phyloP scores from a whole-genome alignment of 1,140 invertebrate genomes.

The Drosophila tani region DNA sequence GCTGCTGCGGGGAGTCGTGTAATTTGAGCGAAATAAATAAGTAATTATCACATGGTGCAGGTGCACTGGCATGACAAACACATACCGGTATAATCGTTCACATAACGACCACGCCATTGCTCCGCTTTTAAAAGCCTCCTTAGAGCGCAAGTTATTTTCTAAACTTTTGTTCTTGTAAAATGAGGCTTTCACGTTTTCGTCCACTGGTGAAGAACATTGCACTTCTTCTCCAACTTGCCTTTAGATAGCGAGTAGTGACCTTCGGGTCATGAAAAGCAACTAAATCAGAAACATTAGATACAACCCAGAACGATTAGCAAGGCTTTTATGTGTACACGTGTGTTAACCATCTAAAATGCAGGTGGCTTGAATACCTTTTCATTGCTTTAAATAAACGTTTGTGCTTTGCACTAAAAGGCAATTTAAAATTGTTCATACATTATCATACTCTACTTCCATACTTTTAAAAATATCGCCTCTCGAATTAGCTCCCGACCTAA shows the following conservation, averaged over 20 bases:
- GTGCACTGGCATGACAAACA: constrained; percentile 37
- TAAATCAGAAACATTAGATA: constrained; percentile 1
- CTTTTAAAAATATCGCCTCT: no score
- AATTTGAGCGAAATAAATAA: constrained; percentile 61
- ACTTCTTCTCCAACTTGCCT: background rate
- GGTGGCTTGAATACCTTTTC: constrained; percentile 25
- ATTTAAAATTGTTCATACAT: no score
- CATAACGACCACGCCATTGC: constrained; percentile 6
- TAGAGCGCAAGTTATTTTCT: constrained; percentile 48
- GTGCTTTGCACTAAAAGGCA: no score
- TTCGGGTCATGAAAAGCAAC: constrained; percentile 16
- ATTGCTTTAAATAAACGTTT: background rate
- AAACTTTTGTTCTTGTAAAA: constrained; percentile 52
- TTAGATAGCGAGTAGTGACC: constrained; percentile 21
- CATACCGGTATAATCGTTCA: background rate
- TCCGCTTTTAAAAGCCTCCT: constrained; percentile 49
- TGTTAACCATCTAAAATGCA: constrained; percentile 30
- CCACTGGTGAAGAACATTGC: constrained; percentile 20
- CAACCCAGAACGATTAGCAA: constrained; percentile 4
- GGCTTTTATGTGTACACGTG: constrained; percentile 13
- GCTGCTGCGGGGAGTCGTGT: constrained; percentile 27
- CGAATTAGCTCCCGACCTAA: no score
- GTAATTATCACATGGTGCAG: constrained; percentile 63
- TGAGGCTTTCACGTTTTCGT: constrained; percentile 28
- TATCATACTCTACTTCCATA: no score